A percentile compares a stretch with the other conserved stretches of the same genome.
Evolutionary conservation across 2,797 vertebrate species (phyloP).

Genomic region (Acipenser oxyrinchus): DNA sequence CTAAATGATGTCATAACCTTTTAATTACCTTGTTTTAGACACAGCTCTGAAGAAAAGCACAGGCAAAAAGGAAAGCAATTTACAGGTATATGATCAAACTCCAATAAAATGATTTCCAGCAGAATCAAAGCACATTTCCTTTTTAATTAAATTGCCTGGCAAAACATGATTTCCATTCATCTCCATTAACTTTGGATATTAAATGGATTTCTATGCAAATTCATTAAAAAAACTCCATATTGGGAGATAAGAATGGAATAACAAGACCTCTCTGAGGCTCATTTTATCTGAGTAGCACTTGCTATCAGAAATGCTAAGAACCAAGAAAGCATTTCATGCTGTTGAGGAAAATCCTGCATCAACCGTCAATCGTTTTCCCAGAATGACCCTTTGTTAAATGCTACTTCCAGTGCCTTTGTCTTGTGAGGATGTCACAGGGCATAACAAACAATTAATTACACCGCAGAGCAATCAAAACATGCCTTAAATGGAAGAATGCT

Average conservation of each 20-base stretch:
- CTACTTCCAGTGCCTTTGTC: background rate
- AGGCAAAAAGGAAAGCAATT: background rate
- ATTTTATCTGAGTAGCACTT: background rate
- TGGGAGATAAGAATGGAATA: constrained; percentile 29
- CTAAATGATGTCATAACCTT: too few species aligned
- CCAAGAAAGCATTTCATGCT: too few species aligned
- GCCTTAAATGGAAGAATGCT: constrained; percentile 10
- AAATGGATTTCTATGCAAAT: constrained; percentile 43
- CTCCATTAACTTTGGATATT: constrained; percentile 42
- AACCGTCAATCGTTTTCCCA: background rate
- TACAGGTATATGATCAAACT: constrained; percentile 29
- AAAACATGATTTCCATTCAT: constrained; percentile 35
- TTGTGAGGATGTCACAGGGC: background rate
- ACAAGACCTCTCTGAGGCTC: background rate
- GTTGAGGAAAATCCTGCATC: too few species aligned
- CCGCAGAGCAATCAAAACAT: constrained; percentile 1
- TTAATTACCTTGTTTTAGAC: too few species aligned
- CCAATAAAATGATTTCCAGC: constrained; percentile 36
- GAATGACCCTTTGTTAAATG: background rate
- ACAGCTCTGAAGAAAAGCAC: too few species aligned
- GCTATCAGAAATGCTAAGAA: too few species aligned
- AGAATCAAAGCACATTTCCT: constrained; percentile 43
- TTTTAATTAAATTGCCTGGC: constrained; percentile 38
- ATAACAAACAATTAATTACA: constrained; percentile 10
- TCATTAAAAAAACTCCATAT: constrained; percentile 7